Conservation (phyloP, 1,140 invertebrate genomes). For the Coelopa frigida region DNA sequence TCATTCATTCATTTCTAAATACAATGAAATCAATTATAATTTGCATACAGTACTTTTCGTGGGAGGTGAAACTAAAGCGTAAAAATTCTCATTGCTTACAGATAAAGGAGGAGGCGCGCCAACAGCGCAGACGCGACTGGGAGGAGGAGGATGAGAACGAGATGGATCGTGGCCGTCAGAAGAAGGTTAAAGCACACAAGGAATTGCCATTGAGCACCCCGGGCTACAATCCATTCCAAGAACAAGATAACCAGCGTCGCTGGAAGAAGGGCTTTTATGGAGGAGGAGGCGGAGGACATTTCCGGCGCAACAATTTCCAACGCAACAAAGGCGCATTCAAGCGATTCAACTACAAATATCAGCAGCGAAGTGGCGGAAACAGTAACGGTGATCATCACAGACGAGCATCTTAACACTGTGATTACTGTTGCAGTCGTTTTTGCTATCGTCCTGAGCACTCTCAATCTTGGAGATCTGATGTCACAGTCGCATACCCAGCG, state of each 20-base stretch:
- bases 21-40: too few relatives aligned
- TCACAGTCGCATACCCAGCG: too few relatives aligned
- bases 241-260: conserved; percentile 45
- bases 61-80: too few relatives aligned
- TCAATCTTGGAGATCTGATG: too few relatives aligned
- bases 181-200: conserved; percentile 51
- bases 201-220: conserved; percentile 24
- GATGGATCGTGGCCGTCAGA: conserved; percentile 59
- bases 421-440: too few relatives aligned
- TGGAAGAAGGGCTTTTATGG: conserved; percentile 25
- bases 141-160: conserved; percentile 55
- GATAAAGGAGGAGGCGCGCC: conserved; percentile 55
- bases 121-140: conserved; percentile 58
- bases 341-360: conserved; percentile 21
- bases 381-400: conserved; percentile 1
- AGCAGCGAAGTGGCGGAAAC: background rate
- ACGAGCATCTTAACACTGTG: conserved; percentile 4
- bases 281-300: conserved; percentile 16
- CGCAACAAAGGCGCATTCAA: conserved; percentile 39
- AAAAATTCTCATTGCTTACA: conserved; percentile 18
- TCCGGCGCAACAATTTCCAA: conserved; percentile 33
- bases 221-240: conserved; percentile 65
- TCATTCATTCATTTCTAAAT: too few relatives aligned
- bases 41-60: too few relatives aligned
- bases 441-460: too few relatives aligned